phyloP scores from a whole-genome alignment of 2,888 invertebrate species.

The Dasysyrphus tricinctus region DNA sequence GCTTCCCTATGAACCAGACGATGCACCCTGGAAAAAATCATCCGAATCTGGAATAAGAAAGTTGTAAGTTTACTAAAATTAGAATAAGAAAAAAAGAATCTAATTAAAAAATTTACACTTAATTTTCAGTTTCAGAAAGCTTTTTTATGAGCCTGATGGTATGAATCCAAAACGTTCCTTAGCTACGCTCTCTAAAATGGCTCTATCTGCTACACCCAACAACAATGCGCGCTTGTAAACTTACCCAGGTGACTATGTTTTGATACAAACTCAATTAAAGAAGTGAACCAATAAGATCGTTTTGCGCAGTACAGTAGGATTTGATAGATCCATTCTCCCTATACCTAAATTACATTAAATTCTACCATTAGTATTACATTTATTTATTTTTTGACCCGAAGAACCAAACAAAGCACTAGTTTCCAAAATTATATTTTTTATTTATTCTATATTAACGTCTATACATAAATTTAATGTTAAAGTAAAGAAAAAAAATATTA shows the following conservation, averaged over 20 bases:
- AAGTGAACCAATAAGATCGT: slow-evolving; percentile 40
- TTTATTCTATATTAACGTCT: slow-evolving; percentile 30
- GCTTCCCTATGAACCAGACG: slow-evolving; percentile 97
- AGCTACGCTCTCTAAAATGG: slow-evolving; percentile 91
- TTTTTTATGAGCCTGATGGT: slow-evolving; percentile 89
- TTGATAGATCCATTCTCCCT: slow-evolving; percentile 30
- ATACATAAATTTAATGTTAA: slow-evolving; percentile 40
- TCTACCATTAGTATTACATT: slow-evolving; percentile 26
- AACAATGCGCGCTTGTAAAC: slow-evolving; percentile 63
- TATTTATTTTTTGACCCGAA: slow-evolving; percentile 34
- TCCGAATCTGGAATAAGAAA: slow-evolving; percentile 93
- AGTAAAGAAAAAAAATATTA: slow-evolving; percentile 11
- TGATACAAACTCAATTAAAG: slow-evolving; percentile 45
- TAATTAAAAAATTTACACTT: slow-evolving; percentile 7
- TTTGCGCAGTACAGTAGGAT: slow-evolving; percentile 41
- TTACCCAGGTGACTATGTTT: slow-evolving; percentile 14
- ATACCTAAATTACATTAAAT: slow-evolving; percentile 12
- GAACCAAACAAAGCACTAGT: slow-evolving; percentile 60
- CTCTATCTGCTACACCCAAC: slow-evolving; percentile 83
- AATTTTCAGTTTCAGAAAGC: slow-evolving; percentile 91
- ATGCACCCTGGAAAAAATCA: slow-evolving; percentile 96
- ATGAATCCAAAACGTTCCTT: slow-evolving; percentile 89
- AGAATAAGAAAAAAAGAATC: not conserved
- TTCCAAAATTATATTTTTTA: slow-evolving; percentile 45
- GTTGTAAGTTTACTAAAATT: slow-evolving; percentile 87